Base-by-base conservation (phyloP, 2,888 invertebrate genomes). In the Caenorhabditis wallacei region DNA sequence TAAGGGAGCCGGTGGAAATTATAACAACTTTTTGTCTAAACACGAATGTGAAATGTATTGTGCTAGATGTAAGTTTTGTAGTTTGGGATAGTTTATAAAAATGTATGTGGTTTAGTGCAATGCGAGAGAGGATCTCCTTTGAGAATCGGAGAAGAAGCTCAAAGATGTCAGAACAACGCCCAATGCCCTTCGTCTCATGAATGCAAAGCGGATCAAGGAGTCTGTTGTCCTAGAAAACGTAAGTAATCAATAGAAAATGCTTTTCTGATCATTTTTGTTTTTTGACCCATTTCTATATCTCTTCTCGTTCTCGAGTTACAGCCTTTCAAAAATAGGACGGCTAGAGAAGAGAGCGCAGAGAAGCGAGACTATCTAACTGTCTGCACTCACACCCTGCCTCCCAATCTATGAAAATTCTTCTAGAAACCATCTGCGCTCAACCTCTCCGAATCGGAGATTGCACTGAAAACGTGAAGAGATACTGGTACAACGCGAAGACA, bases 201-300 rank as follows among this genome's bases (percentile, higher is more conserved):
- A 59, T 90, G 90, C 69, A 87, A 86, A 56, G 84, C 85, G 11
- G 88, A 89, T 74, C 88, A 89, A 56, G 84, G 82, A 40, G 89
- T 90, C 40, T 90, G 90, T 63, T 90, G 90, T 81, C 90, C 90
- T 0, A 82, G 88, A 75, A 87, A 86, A 82, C 89, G 89, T 88
- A 22, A 51, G 70, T 1, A 7, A n/a, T n/a, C n/a, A n/a, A n/a
- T n/a, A n/a, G n/a, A n/a, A n/a, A n/a, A n/a, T n/a, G n/a, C n/a
- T n/a, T n/a, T n/a, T n/a, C n/a, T n/a, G n/a, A n/a, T n/a, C n/a
- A n/a, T 8, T 51, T 35, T 35, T 13, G 37, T 35, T 11, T 1
- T 24, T 26, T 11, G 10, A 26, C 24, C 1, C n/a, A 18, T 18
- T 48, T 5, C 43, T 13, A 43, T 10, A 43, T 18, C 4, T n/a